Evolutionary conservation across 2,888 invertebrate genomes (phyloP).

Genomic region (Lysandra bellargus): DNA sequence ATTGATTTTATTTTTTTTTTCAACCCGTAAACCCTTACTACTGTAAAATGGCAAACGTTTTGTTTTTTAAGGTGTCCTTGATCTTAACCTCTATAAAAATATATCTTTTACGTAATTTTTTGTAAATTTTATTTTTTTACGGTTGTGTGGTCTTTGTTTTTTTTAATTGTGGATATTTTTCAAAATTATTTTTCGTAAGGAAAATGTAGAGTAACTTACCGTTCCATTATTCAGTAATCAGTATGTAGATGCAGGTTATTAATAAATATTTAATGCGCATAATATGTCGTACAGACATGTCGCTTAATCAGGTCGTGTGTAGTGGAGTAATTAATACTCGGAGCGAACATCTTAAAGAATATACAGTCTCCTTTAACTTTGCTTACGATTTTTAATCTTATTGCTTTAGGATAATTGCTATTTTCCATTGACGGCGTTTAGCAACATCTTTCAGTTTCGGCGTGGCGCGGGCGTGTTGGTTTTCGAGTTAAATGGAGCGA

Average conservation of each 20-base stretch:
- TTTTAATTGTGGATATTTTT: no score
- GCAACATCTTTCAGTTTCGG: background rate
- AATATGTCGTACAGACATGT: background rate
- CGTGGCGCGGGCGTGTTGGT: conserved; percentile 23
- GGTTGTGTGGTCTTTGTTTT: no score
- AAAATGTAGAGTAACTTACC: background rate
- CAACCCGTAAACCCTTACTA: background rate
- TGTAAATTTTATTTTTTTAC: no score
- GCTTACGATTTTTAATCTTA: background rate
- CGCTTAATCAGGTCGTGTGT: background rate
- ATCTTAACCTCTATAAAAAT: background rate
- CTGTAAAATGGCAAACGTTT: background rate
- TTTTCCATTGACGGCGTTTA: background rate
- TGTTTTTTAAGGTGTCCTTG: background rate
- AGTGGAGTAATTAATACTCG: background rate
- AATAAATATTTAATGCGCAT: background rate
- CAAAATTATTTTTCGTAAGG: background rate
- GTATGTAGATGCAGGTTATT: background rate
- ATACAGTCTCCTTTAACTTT: background rate
- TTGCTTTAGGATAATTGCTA: background rate
- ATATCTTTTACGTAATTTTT: no score
- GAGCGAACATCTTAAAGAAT: background rate
- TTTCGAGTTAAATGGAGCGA: conserved; percentile 25
- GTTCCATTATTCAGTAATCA: background rate
- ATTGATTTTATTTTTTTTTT: background rate